These are phyloP conservation scores for Cynaeus angustus DNA, from an alignment of 2,888 invertebrate species.

Conservation along the genomic window DNA sequence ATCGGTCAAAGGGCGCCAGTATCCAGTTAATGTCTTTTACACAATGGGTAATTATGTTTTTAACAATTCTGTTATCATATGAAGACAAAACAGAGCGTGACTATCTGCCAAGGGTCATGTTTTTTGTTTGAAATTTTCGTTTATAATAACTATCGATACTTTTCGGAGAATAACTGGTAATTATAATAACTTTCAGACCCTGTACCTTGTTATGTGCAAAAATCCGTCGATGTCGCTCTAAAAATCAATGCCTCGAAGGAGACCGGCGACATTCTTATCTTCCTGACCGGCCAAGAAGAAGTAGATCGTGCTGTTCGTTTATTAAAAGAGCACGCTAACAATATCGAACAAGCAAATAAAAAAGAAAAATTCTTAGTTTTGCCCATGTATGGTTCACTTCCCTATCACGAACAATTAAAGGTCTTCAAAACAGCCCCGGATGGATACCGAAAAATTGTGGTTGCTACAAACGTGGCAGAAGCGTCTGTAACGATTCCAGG, in stretches of 20 bases:
- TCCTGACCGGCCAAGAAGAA: slow-evolving; percentile 96
- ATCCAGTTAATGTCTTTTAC: slow-evolving; percentile 91
- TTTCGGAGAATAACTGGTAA: too few species aligned
- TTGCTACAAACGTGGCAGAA: slow-evolving; percentile 98
- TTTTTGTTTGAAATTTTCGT: not conserved
- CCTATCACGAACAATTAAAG: slow-evolving; percentile 84
- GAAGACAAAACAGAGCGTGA: too few species aligned
- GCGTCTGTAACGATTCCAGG: slow-evolving; percentile 97
- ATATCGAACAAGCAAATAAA: slow-evolving; percentile 72
- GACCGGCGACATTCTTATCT: slow-evolving; percentile 91
- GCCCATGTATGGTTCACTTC: slow-evolving; percentile 95
- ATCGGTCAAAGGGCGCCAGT: slow-evolving; percentile 90
- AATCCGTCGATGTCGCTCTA: slow-evolving; percentile 89
- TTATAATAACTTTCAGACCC: slow-evolving; percentile 77
- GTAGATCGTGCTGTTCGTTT: slow-evolving; percentile 84
- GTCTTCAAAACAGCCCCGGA: slow-evolving; percentile 84
- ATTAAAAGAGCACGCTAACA: slow-evolving; percentile 77
- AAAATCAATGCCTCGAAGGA: slow-evolving; percentile 91
- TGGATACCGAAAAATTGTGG: slow-evolving; percentile 88
- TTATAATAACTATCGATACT: too few species aligned
- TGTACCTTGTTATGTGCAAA: slow-evolving; percentile 91
- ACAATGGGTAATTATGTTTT: slow-evolving; percentile 74
- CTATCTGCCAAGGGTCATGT: not conserved
- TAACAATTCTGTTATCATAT: too few species aligned
- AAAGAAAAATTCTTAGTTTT: slow-evolving; percentile 79